Percentiles rank a stretch among this genome's conserved stretches.
Conservation (phyloP, 2,888 invertebrate species). For the Busseola fusca region DNA sequence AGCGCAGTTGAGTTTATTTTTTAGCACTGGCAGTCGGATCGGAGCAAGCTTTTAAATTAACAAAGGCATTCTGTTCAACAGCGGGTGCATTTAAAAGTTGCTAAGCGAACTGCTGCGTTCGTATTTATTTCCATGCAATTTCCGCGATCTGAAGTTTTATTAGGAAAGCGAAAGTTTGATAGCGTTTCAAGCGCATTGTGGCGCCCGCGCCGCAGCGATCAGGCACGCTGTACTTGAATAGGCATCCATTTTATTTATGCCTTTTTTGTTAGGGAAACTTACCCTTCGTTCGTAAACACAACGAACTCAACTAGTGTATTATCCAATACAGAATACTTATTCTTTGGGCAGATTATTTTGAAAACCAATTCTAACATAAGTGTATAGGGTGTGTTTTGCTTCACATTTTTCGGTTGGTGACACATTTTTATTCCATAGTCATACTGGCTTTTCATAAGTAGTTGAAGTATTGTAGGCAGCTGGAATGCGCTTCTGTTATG, state of each 20-base stretch:
- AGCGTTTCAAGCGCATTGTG: constrained; percentile 67
- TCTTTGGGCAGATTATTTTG: constrained; percentile 3
- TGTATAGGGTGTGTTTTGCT: constrained; percentile 25
- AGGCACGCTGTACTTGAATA: constrained; percentile 65
- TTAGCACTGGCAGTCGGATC: constrained; percentile 66
- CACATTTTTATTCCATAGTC: constrained; percentile 59
- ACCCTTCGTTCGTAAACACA: constrained; percentile 45
- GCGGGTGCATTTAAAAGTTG: constrained; percentile 80
- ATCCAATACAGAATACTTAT: constrained; percentile 40
- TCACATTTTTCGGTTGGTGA: constrained; percentile 12
- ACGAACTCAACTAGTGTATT: constrained; percentile 39
- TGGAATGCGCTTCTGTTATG: constrained; percentile 57
- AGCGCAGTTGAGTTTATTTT: constrained; percentile 68
- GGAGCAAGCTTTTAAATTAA: constrained; percentile 79
- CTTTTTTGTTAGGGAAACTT: constrained; percentile 66
- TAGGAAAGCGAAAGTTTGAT: constrained; percentile 79
- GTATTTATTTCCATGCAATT: constrained; percentile 84
- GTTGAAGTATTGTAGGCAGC: constrained; percentile 46
- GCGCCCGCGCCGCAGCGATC: constrained; percentile 62
- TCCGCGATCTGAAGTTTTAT: constrained; percentile 79
- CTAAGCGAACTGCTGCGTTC: constrained; percentile 75
- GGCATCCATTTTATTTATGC: constrained; percentile 65
- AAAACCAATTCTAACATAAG: constrained; percentile 25
- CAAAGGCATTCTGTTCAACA: constrained; percentile 78
- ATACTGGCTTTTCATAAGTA: constrained; percentile 61